A percentile compares a stretch with the other conserved stretches of the same genome.
Conservation (phyloP, 2,113 vertebrate species). For the Manacus vitellinus region DNA sequence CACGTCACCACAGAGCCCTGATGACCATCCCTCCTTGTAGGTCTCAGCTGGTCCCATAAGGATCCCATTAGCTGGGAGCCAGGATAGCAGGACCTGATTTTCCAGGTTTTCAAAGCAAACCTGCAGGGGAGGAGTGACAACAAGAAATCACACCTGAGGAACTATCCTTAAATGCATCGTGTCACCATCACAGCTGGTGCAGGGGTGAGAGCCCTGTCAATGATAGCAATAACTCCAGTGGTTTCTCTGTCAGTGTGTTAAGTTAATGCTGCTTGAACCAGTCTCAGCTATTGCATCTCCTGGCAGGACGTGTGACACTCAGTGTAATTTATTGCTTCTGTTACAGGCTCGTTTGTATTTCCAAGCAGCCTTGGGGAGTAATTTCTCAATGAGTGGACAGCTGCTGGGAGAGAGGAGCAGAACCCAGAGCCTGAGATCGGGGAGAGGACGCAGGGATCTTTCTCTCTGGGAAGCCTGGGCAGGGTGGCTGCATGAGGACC, state of each 20-base stretch:
- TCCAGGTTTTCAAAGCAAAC: neutral
- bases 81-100: neutral
- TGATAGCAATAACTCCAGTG: neutral
- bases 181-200: neutral
- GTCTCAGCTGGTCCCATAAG: neutral
- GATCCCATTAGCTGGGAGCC: neutral
- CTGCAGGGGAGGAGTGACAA: neutral
- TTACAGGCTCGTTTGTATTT: conserved; percentile 36
- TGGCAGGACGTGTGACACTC: conserved; percentile 22
- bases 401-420: neutral
- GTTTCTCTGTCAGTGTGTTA: conserved; percentile 39
- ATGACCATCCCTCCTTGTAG: neutral
- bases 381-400: conserved; percentile 56
- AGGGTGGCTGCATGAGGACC: neutral
- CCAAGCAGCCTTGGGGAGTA: conserved; percentile 49
- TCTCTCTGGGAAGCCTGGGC: neutral
- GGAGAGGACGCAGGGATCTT: neutral
- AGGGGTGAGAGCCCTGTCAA: neutral
- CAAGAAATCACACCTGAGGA: neutral
- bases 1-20: neutral
- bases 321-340: conserved; percentile 60
- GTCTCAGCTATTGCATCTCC: conserved; percentile 7
- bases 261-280: neutral
- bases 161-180: neutral
- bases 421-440: neutral